Conservation (phyloP, 2,888 invertebrate genomes). For the Netelia fuscicornis region DNA sequence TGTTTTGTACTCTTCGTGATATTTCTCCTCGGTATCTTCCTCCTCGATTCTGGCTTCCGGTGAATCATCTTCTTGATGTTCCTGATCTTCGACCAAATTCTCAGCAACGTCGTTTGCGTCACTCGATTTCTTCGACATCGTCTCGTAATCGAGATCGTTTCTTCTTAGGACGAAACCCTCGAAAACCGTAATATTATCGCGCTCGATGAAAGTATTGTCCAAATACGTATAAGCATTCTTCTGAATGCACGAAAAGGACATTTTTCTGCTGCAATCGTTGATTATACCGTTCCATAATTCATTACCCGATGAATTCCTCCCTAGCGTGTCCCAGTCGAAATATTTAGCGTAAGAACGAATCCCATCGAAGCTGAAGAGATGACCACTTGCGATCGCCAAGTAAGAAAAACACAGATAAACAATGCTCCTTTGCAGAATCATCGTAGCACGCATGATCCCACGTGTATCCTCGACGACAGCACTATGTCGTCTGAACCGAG, state of each 20-base stretch:
- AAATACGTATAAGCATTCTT: conserved; percentile 91
- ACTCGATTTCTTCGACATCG: conserved; percentile 72
- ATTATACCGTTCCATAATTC: conserved; percentile 91
- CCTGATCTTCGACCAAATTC: conserved; percentile 76
- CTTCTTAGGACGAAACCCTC: conserved; percentile 88
- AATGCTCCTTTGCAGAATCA: conserved; percentile 56
- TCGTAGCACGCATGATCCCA: conserved; percentile 47
- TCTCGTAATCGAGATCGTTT: conserved; percentile 87
- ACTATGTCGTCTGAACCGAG: conserved; percentile 4
- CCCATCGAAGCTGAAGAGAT: conserved; percentile 77
- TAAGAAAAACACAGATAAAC: conserved; percentile 49
- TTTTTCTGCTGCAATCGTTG: conserved; percentile 89
- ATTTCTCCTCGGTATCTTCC: conserved; percentile 73
- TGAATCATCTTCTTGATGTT: conserved; percentile 79
- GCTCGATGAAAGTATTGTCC: conserved; percentile 88
- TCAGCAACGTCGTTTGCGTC: conserved; percentile 75
- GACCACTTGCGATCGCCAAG: conserved; percentile 68
- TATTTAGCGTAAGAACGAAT: conserved; percentile 80
- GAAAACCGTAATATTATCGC: conserved; percentile 89
- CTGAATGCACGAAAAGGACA: conserved; percentile 91
- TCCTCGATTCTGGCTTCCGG: conserved; percentile 66
- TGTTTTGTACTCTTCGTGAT: conserved; percentile 80
- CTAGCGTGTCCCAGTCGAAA: conserved; percentile 78
- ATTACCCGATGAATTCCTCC: conserved; percentile 85
- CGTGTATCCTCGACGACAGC: conserved; percentile 16